Evolutionary conservation across 2,888 invertebrate genomes (phyloP).

Genomic region (Cyaniris semiargus): DNA sequence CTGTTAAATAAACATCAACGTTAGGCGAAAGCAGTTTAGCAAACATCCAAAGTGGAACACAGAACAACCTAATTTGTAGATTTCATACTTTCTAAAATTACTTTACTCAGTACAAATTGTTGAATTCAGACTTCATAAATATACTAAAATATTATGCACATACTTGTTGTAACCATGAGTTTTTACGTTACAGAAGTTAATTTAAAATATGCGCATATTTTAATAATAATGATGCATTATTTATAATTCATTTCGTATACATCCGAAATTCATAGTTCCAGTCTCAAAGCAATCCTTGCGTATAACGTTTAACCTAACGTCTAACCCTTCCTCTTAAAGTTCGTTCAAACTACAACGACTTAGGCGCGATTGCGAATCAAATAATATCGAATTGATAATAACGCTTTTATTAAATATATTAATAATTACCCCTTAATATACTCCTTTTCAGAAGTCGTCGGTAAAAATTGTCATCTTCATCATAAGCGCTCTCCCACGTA

Average conservation of each 20-base stretch:
- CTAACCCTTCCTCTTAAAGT: too few species aligned
- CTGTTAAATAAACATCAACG: not conserved
- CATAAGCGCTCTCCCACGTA: conserved; percentile 35
- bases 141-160: not conserved
- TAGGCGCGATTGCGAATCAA: too few species aligned
- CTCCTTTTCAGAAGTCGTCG: not conserved
- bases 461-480: not conserved
- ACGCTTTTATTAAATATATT: too few species aligned
- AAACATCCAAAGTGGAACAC: not conserved
- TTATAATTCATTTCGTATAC: too few species aligned
- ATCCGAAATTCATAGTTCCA: not conserved
- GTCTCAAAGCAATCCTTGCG: too few species aligned
- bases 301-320: too few species aligned
- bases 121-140: not conserved
- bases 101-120: not conserved
- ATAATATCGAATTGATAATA: too few species aligned
- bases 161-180: not conserved
- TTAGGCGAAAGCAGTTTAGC: not conserved
- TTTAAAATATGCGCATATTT: not conserved
- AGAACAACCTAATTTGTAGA: conserved; percentile 5
- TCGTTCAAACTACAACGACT: too few species aligned
- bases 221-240: not conserved
- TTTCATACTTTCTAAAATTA: not conserved
- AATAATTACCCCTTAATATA: too few species aligned
- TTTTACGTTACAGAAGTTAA: too few species aligned